Conservation (phyloP, 2,888 invertebrate genomes). For the Aromia moschata region DNA sequence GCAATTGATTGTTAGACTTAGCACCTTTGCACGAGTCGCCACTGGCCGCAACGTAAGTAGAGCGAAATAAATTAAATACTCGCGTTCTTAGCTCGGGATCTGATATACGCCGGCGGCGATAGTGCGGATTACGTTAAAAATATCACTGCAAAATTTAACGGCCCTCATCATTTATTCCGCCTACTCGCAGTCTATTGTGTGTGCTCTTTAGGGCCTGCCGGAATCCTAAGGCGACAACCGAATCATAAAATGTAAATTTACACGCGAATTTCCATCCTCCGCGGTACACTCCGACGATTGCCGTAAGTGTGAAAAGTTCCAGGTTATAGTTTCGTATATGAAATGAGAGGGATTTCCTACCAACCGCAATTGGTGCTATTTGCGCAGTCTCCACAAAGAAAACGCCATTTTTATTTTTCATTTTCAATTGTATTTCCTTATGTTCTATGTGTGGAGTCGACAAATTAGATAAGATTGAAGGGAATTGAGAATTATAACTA, state of each 20-base stretch:
- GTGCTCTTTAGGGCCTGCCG: too few species aligned
- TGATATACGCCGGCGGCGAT: conserved; percentile 5
- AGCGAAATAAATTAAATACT: conserved; percentile 5
- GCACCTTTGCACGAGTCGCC: too few species aligned
- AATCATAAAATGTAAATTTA: conserved; percentile 17
- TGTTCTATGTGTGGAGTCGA: too few species aligned
- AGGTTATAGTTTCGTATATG: conserved; percentile 18
- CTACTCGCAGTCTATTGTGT: not conserved
- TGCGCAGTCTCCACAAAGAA: too few species aligned
- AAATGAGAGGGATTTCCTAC: conserved; percentile 9
- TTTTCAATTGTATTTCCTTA: too few species aligned
- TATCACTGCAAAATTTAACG: conserved; percentile 15
- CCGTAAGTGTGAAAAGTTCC: conserved; percentile 10
- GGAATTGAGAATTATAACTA: too few species aligned
- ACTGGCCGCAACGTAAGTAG: too few species aligned
- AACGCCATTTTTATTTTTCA: too few species aligned
- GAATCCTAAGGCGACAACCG: conserved; percentile 9
- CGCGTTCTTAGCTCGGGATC: not conserved
- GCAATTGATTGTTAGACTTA: too few species aligned
- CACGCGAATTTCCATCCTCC: conserved; percentile 8
- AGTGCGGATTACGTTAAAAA: conserved; percentile 10
- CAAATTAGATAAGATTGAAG: too few species aligned
- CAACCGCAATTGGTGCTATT: too few species aligned
- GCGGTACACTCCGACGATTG: conserved; percentile 9
- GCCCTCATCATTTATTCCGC: conserved; percentile 11